Base-by-base conservation (phyloP, 2,113 vertebrate species). In the Rhabdomys dilectus region DNA sequence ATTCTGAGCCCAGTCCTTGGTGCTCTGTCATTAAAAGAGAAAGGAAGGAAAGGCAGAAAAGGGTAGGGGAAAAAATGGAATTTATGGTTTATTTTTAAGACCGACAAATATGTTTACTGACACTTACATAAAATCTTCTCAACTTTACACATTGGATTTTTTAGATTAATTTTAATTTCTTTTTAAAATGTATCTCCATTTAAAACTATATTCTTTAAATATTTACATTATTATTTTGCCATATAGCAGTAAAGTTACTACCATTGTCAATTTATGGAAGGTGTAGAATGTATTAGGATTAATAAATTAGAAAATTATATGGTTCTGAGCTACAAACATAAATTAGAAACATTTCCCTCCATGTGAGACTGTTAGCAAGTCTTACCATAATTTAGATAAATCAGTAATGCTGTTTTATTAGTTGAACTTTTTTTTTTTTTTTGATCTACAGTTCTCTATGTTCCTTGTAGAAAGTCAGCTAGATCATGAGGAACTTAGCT, bases 301-400 rank as follows among this genome's bases (percentile, higher is more conserved):
- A 82, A 89, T 58, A 90, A 89, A 66, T 93, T 93, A 77, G 62
- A 84, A 45, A 95, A 88, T 84, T 94, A 91, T 94, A 17, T 91
- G 64, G 29, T 77, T 96, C 84, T 92, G 51, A 94, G n/a, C 62
- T 70, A 48, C 34, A 88, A 39, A 58, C 89, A 91, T 92, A 66
- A 97, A 94, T 77, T n/a, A 60, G 62, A 95, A 91, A 19, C 21
- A 62, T 81, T 90, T 80, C 93, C n/a, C 1, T 86, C 73, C 26
- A 2, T 72, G 21, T 68, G 34, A 48, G 16, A 66, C 42, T 8
- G 29, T 86, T 66, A 66, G 29, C 29, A 34, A 64, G 16, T 48
- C 7, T 12, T 64, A 34, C 36, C 36, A 39, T 73, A 58, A 73
- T 89, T 96, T 82, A 89, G 75, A 34, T 87, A 82, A 76, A 62